These are phyloP conservation scores for Epsilonema sp. DNA, from an alignment of 2,888 invertebrate species.

Conservation along the genomic window DNA sequence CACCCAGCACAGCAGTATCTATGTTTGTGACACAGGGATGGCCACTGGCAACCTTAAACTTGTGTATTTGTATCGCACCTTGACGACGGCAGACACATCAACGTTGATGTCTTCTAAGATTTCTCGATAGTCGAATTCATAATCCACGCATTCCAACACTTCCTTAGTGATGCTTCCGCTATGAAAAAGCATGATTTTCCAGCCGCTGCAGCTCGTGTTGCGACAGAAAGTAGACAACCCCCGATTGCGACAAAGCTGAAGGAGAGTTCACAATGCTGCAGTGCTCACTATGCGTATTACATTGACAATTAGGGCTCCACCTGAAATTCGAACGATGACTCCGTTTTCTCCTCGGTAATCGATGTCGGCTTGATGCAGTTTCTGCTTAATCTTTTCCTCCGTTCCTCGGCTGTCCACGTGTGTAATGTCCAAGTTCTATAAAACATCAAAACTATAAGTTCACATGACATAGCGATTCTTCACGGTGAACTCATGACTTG, in stretches of 20 bases:
- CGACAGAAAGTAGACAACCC: not conserved
- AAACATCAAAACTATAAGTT: not conserved
- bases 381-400: conserved; percentile 1
- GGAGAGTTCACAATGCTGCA: too few relatives aligned
- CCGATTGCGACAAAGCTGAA: too few relatives aligned
- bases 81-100: too few relatives aligned
- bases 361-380: conserved; percentile 2
- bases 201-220: not conserved
- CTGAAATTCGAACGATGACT: not conserved
- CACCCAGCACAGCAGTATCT: too few relatives aligned
- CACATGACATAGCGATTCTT: not conserved
- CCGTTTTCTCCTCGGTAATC: not conserved
- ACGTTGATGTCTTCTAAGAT: too few relatives aligned
- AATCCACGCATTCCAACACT: not conserved
- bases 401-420: not conserved
- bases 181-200: not conserved
- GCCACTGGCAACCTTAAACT: too few relatives aligned
- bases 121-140: too few relatives aligned
- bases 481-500: too few relatives aligned
- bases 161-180: not conserved
- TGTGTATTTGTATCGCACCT: too few relatives aligned
- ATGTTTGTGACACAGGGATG: too few relatives aligned
- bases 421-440: not conserved
- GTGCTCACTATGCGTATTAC: too few relatives aligned
- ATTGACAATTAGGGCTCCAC: not conserved